phyloP scores from a whole-genome alignment of 2,113 vertebrate genomes.

The Nycticebus coucang region DNA sequence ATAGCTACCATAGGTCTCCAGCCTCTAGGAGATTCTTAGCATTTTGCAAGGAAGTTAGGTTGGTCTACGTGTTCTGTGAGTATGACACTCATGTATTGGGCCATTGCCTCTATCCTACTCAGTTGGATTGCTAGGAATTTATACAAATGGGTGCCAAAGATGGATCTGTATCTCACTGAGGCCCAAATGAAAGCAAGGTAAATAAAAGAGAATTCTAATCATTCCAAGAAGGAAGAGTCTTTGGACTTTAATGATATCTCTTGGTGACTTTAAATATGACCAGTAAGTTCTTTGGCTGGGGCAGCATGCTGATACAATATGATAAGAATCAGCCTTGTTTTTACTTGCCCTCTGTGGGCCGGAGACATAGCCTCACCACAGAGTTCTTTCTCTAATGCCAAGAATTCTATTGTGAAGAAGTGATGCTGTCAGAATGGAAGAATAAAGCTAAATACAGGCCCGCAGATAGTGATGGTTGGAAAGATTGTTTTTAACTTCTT shows the following conservation, averaged over 20 bases:
- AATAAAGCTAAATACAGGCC: conserved; percentile 3
- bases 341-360: neutral
- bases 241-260: conserved; percentile 12
- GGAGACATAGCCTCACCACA: neutral
- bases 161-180: neutral
- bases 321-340: conserved; percentile 41
- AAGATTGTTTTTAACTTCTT: conserved; percentile 35
- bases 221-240: conserved; percentile 24
- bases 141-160: neutral
- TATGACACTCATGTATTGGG: no score
- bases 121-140: neutral
- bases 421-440: neutral
- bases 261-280: neutral
- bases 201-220: conserved; percentile 15
- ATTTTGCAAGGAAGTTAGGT: neutral
- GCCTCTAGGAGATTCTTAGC: neutral
- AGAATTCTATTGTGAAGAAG: neutral
- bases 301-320: neutral
- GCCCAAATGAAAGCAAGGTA: neutral
- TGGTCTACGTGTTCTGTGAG: neutral
- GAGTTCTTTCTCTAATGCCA: conserved; percentile 50
- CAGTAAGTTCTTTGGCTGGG: neutral
- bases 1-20: neutral
- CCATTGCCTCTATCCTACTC: neutral
- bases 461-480: neutral